Conservation (phyloP, 2,888 invertebrate species). For the Galeruca laticollis region DNA sequence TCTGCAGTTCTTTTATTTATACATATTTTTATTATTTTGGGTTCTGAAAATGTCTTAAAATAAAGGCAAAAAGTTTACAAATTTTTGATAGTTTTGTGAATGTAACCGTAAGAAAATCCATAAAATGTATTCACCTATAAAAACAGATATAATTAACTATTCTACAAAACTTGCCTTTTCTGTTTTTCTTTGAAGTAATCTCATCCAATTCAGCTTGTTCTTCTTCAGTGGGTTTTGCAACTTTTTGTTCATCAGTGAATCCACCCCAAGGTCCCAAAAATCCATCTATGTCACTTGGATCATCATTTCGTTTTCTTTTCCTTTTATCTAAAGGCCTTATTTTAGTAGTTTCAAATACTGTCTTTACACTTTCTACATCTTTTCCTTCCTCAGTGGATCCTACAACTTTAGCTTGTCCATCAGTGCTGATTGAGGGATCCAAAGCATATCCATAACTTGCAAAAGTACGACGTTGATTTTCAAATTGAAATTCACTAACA, state of each 20-base stretch:
- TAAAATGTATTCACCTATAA: too few relatives aligned
- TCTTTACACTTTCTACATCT: constrained; percentile 68
- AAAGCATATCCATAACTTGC: constrained; percentile 94
- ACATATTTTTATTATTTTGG: too few relatives aligned
- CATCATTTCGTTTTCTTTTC: constrained; percentile 88
- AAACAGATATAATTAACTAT: not conserved
- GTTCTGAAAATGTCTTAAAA: too few relatives aligned
- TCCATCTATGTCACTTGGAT: constrained; percentile 92
- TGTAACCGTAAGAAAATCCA: too few relatives aligned
- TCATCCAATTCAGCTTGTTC: constrained; percentile 96
- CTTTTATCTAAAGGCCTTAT: constrained; percentile 76
- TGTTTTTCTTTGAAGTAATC: constrained; percentile 90
- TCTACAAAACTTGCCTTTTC: constrained; percentile 72
- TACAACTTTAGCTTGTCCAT: constrained; percentile 64
- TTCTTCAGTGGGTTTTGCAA: constrained; percentile 92
- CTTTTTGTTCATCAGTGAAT: constrained; percentile 88
- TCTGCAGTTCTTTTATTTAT: too few relatives aligned
- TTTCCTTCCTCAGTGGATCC: constrained; percentile 80
- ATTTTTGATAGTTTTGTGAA: too few relatives aligned
- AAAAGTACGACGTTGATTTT: constrained; percentile 95
- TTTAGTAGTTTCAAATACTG: constrained; percentile 90
- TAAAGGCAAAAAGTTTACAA: too few relatives aligned
- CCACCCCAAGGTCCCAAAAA: constrained; percentile 99
- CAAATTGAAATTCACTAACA: constrained; percentile 97
- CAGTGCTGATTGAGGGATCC: constrained; percentile 87